A percentile compares a stretch with the other conserved stretches of the same genome.
phyloP scores from a whole-genome alignment of 2,113 vertebrate species.

The Percina caprodes region DNA sequence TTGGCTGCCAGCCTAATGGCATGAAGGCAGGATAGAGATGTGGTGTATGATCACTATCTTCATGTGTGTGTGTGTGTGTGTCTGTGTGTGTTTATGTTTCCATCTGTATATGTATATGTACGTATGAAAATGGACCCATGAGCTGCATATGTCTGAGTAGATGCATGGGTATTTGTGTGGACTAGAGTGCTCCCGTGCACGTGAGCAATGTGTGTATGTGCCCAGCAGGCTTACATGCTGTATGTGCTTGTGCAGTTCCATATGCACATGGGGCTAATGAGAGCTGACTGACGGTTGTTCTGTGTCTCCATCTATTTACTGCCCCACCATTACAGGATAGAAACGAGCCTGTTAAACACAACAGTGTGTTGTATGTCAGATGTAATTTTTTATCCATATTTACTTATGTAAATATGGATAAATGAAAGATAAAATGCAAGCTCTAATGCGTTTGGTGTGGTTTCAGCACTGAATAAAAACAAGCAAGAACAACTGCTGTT shows the following conservation, averaged over 20 bases:
- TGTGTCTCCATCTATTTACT: constrained; percentile 4
- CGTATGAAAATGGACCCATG: constrained; percentile 21
- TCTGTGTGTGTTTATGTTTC: constrained; percentile 41
- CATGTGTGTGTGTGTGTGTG: constrained; percentile 43
- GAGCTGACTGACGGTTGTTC: not conserved
- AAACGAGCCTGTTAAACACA: not conserved
- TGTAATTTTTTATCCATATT: not conserved
- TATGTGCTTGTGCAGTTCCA: not conserved
- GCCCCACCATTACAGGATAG: not conserved
- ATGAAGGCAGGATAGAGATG: constrained; percentile 44
- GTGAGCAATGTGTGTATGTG: constrained; percentile 14
- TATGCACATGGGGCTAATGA: not conserved
- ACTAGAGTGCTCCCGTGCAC: not conserved
- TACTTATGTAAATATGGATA: no score
- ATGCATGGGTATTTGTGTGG: not conserved
- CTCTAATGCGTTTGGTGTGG: not conserved
- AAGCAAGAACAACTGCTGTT: not conserved
- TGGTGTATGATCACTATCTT: constrained; percentile 67
- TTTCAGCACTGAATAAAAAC: not conserved
- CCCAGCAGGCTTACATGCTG: no score
- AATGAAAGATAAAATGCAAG: no score
- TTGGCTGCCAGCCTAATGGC: constrained; percentile 73
- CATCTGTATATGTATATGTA: constrained; percentile 2
- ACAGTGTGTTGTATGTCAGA: not conserved
- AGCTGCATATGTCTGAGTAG: constrained; percentile 5